These are phyloP conservation scores for Anoncus sp. DNA, from an alignment of 2,888 invertebrate genomes.

Conservation along the genomic window DNA sequence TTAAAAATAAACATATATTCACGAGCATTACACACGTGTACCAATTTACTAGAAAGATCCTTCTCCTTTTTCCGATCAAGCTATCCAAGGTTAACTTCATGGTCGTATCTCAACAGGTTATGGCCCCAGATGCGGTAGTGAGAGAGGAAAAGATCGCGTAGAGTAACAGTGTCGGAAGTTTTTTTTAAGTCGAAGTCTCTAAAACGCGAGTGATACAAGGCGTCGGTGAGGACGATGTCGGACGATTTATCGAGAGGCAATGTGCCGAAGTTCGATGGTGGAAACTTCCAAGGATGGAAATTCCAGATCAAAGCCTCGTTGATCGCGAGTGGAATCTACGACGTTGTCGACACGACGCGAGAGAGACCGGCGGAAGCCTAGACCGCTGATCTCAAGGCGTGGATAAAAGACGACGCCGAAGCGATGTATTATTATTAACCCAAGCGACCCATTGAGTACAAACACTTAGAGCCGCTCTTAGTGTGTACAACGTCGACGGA, in stretches of 20 bases:
- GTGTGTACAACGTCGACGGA: slow-evolving; percentile 19
- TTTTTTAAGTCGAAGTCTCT: slow-evolving; percentile 9
- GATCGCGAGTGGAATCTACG: slow-evolving; percentile 28
- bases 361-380: slow-evolving; percentile 15
- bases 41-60: not conserved
- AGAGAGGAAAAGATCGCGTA: slow-evolving; percentile 18
- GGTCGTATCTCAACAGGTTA: slow-evolving; percentile 27
- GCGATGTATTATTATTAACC: slow-evolving; percentile 31
- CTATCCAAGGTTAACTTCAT: slow-evolving; percentile 1
- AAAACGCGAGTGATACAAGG: slow-evolving; percentile 18
- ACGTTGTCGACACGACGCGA: slow-evolving; percentile 31
- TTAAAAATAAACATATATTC: not conserved
- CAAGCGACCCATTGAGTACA: slow-evolving; percentile 29
- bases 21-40: not conserved
- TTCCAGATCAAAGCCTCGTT: slow-evolving; percentile 26
- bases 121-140: slow-evolving; percentile 26
- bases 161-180: slow-evolving; percentile 12
- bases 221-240: slow-evolving; percentile 29
- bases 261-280: slow-evolving; percentile 25
- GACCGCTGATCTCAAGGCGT: slow-evolving; percentile 25
- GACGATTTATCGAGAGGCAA: slow-evolving; percentile 24
- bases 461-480: slow-evolving; percentile 36
- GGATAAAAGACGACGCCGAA: slow-evolving; percentile 46
- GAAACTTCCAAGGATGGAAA: slow-evolving; percentile 41
- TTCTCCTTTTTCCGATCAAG: not conserved